Evolutionary conservation across 2,113 vertebrate genomes (phyloP).

Genomic region (Triplophysa tibetana): DNA sequence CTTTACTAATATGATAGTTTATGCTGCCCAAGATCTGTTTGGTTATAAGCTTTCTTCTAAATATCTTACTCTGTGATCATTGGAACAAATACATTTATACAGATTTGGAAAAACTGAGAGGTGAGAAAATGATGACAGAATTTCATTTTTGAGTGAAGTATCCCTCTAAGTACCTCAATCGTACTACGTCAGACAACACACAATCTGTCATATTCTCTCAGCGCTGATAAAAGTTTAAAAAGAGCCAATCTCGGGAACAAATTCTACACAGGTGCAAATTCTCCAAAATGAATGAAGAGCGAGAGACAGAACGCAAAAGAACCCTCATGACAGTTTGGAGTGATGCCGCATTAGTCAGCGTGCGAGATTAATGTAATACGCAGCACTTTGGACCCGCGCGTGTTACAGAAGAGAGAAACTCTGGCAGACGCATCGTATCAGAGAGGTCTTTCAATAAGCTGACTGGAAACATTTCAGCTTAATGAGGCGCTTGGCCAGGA

Average conservation of each 20-base stretch:
- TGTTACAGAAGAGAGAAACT: conserved; percentile 61
- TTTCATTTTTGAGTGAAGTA: too few relatives aligned
- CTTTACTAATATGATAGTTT: too few relatives aligned
- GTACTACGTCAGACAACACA: not conserved
- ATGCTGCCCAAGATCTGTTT: too few relatives aligned
- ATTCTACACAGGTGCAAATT: conserved; percentile 22
- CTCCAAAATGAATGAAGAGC: not conserved
- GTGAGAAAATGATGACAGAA: too few relatives aligned
- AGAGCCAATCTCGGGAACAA: not conserved
- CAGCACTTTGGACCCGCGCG: conserved; percentile 60
- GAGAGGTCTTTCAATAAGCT: conserved; percentile 57
- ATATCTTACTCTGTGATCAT: too few relatives aligned
- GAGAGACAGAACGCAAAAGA: not conserved
- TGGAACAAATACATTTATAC: too few relatives aligned
- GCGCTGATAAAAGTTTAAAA: not conserved
- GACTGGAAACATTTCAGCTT: conserved; percentile 41
- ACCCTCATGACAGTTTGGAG: conserved; percentile 56
- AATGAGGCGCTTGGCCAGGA: conserved; percentile 40
- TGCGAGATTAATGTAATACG: conserved; percentile 64
- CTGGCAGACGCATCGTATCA: conserved; percentile 56
- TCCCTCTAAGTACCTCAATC: too few relatives aligned
- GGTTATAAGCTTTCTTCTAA: too few relatives aligned
- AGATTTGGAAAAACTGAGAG: too few relatives aligned
- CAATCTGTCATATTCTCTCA: not conserved
- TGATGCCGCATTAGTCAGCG: conserved; percentile 65